Evolutionary conservation across 2,888 invertebrate genomes (phyloP).

Genomic region (Petrolisthes cinctipes): DNA sequence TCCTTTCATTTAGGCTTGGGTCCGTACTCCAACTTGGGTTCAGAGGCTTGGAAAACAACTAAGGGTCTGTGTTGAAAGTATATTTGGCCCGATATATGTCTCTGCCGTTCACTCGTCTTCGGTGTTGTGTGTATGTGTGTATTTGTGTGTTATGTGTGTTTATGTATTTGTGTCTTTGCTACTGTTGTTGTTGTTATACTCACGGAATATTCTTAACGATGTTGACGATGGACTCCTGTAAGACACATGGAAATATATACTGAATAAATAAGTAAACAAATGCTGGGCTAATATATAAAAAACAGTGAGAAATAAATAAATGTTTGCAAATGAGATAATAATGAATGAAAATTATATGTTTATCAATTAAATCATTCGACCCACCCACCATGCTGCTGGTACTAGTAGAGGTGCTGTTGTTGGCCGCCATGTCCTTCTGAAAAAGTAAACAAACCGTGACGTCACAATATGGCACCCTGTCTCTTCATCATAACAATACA

Average conservation of each 20-base stretch:
- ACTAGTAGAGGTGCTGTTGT: not conserved
- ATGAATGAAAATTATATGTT: not conserved
- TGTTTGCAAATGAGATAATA: not conserved
- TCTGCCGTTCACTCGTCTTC: too few relatives aligned
- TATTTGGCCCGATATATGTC: too few relatives aligned
- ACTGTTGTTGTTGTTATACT: conserved; percentile 9
- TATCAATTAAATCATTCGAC: not conserved
- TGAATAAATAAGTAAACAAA: not conserved
- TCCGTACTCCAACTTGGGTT: too few relatives aligned
- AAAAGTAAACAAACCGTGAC: not conserved
- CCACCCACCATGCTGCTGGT: conserved; percentile 11
- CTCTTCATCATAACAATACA: too few relatives aligned
- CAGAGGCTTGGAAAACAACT: too few relatives aligned
- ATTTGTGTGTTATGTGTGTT: not conserved
- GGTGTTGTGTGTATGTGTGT: too few relatives aligned
- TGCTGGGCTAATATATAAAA: not conserved
- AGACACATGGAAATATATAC: not conserved
- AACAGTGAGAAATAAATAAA: not conserved
- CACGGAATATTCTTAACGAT: conserved; percentile 43
- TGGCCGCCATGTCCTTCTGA: not conserved
- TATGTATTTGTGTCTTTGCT: not conserved
- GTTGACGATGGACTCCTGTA: conserved; percentile 38
- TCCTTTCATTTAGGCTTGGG: too few relatives aligned
- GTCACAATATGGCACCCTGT: not conserved
- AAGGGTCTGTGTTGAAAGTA: too few relatives aligned